A percentile compares a stretch with the other conserved stretches of the same genome.
These are phyloP conservation scores for Macrotrachela quadricornifera DNA, from an alignment of 1,140 invertebrate species.

Conservation along the genomic window DNA sequence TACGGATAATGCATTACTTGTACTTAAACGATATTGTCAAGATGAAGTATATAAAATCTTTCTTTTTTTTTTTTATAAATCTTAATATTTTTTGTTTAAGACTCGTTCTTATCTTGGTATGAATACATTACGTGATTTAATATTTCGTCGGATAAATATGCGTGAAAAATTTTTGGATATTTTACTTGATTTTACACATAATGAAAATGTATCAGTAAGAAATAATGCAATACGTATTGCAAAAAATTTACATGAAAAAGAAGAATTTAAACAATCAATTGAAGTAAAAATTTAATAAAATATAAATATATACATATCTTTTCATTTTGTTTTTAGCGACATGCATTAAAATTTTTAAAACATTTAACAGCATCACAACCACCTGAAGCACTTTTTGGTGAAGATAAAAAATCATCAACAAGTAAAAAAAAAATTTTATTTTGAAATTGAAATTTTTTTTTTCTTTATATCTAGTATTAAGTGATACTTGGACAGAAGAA, in stretches of 20 bases:
- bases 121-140: slow-evolving; percentile 53
- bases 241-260: slow-evolving; percentile 49
- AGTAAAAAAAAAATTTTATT: neutral
- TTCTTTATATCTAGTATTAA: slow-evolving; percentile 10
- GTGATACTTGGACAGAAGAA: slow-evolving; percentile 57
- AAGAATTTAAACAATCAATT: slow-evolving; percentile 46
- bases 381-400: neutral
- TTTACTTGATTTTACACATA: slow-evolving; percentile 45
- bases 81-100: slow-evolving; percentile 17
- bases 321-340: neutral
- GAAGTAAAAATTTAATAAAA: too few species aligned
- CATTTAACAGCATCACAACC: neutral
- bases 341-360: neutral
- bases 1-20: slow-evolving; percentile 64
- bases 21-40: slow-evolving; percentile 52
- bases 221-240: slow-evolving; percentile 52
- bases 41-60: slow-evolving; percentile 38
- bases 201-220: slow-evolving; percentile 44
- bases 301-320: too few species aligned
- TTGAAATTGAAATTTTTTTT: too few species aligned
- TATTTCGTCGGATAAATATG: slow-evolving; percentile 52
- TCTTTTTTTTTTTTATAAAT: neutral
- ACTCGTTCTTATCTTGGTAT: slow-evolving; percentile 34
- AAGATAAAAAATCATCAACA: neutral
- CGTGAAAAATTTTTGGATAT: slow-evolving; percentile 47